Base-by-base conservation (phyloP, 2,888 invertebrate species). In the Tuta absoluta region DNA sequence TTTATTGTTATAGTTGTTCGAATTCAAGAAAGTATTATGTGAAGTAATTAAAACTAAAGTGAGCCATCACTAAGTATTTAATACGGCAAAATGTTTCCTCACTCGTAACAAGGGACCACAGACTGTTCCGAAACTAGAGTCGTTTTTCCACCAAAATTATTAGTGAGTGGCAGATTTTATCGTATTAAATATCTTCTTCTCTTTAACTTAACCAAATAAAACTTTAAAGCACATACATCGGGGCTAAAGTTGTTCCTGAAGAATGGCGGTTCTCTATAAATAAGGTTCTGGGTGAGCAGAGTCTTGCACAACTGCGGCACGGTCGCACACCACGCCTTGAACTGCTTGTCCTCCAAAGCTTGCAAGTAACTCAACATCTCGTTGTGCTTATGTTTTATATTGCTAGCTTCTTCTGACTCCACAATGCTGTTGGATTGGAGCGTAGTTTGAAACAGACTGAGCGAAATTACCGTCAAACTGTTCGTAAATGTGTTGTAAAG, bases 191-290 rank as follows among this genome's bases (percentile, higher is more conserved):
- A n/a, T n/a, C n/a, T n/a, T n/a, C n/a, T n/a, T n/a, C n/a, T n/a
- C n/a, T n/a, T n/a, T n/a, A n/a, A n/a, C n/a, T n/a, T n/a, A n/a
- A n/a, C n/a, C n/a, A n/a, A 33, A 33, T 33, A 33, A 8, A 33
- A 33, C 8, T n/a, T n/a, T n/a, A n/a, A 2, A 33, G 4, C 33
- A 33, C 33, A 10, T 33, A 93, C 93, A 85, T 95, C 93, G 0
- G 92, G 85, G 71, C 94, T 94, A 71, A 96, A 96, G 81, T 96
- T 96, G 48, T 95, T 88, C 49, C 88, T 83, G 2, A 96, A 85
- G 51, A 93, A 85, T 0, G 93, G 88, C 0, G 92, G 89, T 56
- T 88, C 85, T 59, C 93, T 84, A n/a, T 90, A 84, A 33, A 96
- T 87, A 10, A 95, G 89, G 60, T 93, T 93, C 72, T 94, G 93